Conservation (phyloP, 2,888 invertebrate species). For the Hydraecia micacea region DNA sequence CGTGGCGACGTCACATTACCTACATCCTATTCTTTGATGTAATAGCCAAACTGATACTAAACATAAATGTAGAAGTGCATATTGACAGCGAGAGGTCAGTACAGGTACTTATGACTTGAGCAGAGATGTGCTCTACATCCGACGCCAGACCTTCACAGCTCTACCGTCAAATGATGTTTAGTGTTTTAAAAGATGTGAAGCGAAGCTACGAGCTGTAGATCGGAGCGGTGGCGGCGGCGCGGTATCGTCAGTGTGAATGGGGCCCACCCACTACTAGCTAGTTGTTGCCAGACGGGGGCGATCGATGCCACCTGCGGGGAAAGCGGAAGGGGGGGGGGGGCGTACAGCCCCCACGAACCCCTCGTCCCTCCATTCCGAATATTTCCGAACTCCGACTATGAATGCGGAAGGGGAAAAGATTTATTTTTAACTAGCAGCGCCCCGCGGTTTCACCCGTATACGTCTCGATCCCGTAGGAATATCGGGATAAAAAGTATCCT, state of each 20-base stretch:
- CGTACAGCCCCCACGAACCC: neutral
- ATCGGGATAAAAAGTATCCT: no score
- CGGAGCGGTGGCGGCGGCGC: neutral
- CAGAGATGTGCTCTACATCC: no score
- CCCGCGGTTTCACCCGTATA: no score
- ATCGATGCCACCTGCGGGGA: constrained; percentile 69
- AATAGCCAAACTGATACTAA: neutral
- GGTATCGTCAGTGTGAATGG: constrained; percentile 33
- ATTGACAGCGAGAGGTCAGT: neutral
- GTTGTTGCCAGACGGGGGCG: constrained; percentile 70
- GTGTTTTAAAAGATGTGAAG: neutral
- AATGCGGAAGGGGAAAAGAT: constrained; percentile 59
- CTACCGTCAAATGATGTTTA: neutral
- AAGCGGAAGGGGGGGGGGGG: constrained; percentile 10
- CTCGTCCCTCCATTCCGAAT: constrained; percentile 33
- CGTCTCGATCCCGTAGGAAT: no score
- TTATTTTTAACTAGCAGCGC: constrained; percentile 66
- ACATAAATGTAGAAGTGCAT: neutral
- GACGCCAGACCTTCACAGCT: neutral
- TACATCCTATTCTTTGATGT: no score
- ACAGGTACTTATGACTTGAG: neutral
- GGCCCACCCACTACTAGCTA: constrained; percentile 55
- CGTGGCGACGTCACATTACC: neutral
- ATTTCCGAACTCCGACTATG: constrained; percentile 44
- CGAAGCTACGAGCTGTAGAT: neutral